These are phyloP conservation scores for Onychomys torridus DNA, from an alignment of 2,797 vertebrate species.

Conservation along the genomic window DNA sequence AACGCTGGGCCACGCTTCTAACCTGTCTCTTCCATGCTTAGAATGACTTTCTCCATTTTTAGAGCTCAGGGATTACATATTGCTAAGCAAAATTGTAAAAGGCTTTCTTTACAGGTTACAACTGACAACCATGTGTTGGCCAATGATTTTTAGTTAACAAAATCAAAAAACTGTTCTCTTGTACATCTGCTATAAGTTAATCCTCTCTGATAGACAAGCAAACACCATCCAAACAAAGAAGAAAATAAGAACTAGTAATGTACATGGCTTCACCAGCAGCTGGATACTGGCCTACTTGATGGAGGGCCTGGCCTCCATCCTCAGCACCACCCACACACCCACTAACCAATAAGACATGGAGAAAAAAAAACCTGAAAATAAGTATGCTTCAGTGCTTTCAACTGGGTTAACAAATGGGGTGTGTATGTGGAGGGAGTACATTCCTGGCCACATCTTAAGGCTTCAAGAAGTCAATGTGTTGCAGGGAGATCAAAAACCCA, in stretches of 20 bases:
- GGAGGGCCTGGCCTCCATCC: not conserved
- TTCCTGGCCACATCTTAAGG: not conserved
- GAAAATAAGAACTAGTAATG: not conserved
- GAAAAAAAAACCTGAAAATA: not conserved
- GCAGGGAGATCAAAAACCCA: not conserved
- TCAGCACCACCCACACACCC: not conserved
- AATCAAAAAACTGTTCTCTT: slow-evolving; percentile 43
- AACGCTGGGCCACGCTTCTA: not conserved
- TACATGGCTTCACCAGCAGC: not conserved
- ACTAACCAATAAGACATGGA: slow-evolving; percentile 20
- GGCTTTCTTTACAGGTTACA: not conserved
- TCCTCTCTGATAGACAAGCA: not conserved
- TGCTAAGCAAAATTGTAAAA: slow-evolving; percentile 61
- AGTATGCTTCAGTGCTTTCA: not conserved
- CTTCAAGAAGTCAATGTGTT: not conserved
- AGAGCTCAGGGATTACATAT: not conserved
- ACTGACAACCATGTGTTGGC: not conserved
- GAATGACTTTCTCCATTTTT: slow-evolving; percentile 36
- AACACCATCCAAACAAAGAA: slow-evolving; percentile 49
- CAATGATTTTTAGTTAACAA: slow-evolving; percentile 31
- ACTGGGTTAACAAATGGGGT: not conserved
- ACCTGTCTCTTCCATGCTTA: slow-evolving; percentile 29
- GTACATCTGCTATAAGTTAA: slow-evolving; percentile 49
- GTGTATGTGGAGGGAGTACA: not conserved
- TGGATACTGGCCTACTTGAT: not conserved